Evolutionary conservation across 2,797 vertebrate genomes (phyloP).

Genomic region (Cercopithecus neglectus): DNA sequence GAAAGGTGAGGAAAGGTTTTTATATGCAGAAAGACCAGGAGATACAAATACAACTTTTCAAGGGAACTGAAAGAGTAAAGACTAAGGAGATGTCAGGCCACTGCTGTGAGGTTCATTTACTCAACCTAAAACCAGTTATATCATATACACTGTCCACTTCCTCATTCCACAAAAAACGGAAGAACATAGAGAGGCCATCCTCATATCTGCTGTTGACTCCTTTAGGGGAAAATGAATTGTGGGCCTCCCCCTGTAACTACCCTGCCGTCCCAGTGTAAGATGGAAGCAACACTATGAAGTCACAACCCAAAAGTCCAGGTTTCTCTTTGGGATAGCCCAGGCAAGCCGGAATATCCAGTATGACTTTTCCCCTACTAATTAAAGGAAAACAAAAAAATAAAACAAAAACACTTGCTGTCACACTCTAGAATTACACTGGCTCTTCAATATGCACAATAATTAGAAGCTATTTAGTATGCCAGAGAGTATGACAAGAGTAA

Average conservation of each 20-base stretch:
- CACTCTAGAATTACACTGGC: background rate
- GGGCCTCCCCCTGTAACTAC: background rate
- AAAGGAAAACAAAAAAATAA: background rate
- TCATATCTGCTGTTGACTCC: background rate
- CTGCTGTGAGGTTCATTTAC: background rate
- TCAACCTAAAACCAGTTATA: background rate
- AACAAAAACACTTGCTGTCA: background rate
- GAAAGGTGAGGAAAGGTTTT: background rate
- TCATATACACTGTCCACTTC: background rate
- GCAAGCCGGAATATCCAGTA: background rate
- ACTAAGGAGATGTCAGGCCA: background rate
- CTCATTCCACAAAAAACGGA: background rate
- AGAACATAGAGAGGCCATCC: background rate
- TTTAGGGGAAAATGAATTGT: background rate
- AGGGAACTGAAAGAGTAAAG: background rate
- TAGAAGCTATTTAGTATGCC: background rate
- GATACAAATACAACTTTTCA: background rate
- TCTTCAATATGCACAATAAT: background rate
- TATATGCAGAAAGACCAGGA: background rate
- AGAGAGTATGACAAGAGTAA: background rate
- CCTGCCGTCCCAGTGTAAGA: rapidly evolving
- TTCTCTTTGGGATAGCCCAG: background rate
- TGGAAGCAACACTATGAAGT: background rate
- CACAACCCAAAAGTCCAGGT: background rate
- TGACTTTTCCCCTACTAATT: background rate